These are phyloP conservation scores for Eubucco bourcierii DNA, from an alignment of 2,113 vertebrate genomes.

Conservation along the genomic window DNA sequence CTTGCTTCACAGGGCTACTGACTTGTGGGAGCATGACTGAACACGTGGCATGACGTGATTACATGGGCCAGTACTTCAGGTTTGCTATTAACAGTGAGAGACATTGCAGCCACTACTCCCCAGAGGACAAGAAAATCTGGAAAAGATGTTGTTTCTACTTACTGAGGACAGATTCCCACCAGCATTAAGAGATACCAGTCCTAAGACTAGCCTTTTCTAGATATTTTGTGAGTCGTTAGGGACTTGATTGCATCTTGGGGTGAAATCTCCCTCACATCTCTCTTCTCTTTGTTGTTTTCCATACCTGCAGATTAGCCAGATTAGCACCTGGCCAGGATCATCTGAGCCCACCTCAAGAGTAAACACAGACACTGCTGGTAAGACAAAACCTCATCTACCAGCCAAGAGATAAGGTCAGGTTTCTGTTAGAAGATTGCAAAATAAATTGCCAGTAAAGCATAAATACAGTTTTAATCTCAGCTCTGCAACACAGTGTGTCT, in stretches of 20 bases:
- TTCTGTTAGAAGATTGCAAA: not conserved
- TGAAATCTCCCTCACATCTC: not conserved
- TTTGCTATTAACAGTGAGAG: not conserved
- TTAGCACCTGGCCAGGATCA: not conserved
- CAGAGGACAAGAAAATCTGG: not conserved
- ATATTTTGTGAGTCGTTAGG: not conserved
- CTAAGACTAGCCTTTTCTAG: not conserved
- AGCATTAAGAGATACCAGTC: not conserved
- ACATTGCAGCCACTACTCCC: not conserved
- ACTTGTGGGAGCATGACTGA: not conserved
- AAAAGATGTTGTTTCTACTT: not conserved
- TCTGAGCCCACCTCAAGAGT: not conserved
- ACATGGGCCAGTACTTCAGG: not conserved
- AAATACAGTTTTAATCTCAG: not conserved
- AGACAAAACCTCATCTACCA: not conserved
- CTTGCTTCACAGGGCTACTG: not conserved
- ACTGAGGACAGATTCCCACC: not conserved
- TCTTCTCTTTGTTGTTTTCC: not conserved
- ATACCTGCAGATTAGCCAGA: not conserved
- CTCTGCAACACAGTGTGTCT: not conserved
- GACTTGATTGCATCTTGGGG: not conserved
- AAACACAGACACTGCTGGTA: not conserved
- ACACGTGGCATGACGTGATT: fast-evolving
- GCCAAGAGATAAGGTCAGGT: not conserved
- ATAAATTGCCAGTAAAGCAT: not conserved